phyloP scores from a whole-genome alignment of 2,888 invertebrate species.

The Xestia sexstrigata region DNA sequence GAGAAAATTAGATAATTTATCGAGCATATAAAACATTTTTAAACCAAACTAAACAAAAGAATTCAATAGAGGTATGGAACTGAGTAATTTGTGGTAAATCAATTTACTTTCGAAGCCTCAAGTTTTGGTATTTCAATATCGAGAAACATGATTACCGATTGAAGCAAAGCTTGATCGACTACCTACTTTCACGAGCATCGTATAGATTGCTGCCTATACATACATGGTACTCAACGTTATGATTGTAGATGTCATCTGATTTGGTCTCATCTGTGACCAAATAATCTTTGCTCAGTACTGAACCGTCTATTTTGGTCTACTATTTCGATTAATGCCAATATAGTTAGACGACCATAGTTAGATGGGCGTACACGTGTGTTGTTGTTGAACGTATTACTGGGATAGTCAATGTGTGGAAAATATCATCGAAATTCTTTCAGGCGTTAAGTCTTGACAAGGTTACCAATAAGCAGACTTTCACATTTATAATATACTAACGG shows the following conservation, averaged over 20 bases:
- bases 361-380: background rate
- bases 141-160: background rate
- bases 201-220: background rate
- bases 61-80: background rate
- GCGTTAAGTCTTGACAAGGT: background rate
- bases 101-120: background rate
- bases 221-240: background rate
- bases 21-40: background rate
- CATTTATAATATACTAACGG: background rate
- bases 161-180: background rate
- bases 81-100: slow-evolving; percentile 2
- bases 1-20: background rate
- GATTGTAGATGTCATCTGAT: slow-evolving; percentile 12
- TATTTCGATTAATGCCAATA: no score
- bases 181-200: background rate
- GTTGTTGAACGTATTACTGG: background rate
- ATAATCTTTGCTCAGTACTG: background rate
- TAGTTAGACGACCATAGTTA: background rate
- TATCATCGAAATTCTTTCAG: background rate
- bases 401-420: background rate
- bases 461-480: background rate
- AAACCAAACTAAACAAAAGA: background rate
- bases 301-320: no score
- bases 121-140: background rate
- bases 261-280: background rate